Conservation (phyloP, 2,113 vertebrate genomes). For the Entelurus aequoreus region DNA sequence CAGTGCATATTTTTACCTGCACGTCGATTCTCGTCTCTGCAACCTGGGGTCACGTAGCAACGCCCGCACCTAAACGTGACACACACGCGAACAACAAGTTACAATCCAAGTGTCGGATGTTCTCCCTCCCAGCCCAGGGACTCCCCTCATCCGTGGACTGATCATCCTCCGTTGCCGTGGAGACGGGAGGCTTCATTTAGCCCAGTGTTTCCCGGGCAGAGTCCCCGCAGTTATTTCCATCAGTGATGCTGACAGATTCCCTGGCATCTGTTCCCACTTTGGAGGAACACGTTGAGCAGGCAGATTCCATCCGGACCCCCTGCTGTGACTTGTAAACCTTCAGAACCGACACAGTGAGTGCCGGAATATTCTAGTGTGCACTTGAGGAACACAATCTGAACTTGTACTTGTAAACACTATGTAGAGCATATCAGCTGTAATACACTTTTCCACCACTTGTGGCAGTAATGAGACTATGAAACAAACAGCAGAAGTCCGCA, state of each 20-base stretch:
- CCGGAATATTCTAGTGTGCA: constrained; percentile 10
- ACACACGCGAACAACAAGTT: too few relatives aligned
- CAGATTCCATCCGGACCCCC: constrained; percentile 23
- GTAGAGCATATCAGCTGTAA: too few relatives aligned
- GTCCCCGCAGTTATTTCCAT: constrained; percentile 54
- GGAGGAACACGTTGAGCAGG: constrained; percentile 31
- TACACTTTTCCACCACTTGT: too few relatives aligned
- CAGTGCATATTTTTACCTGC: too few relatives aligned
- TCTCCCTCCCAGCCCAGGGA: constrained; percentile 3
- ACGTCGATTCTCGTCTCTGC: too few relatives aligned
- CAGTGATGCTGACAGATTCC: constrained; percentile 49
- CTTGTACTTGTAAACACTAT: too few relatives aligned
- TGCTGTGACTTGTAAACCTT: constrained; percentile 29
- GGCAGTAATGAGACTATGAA: too few relatives aligned
- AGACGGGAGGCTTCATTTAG: constrained; percentile 53
- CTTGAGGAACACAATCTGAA: background rate
- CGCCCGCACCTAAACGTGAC: too few relatives aligned
- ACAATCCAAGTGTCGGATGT: too few relatives aligned
- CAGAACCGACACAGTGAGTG: constrained; percentile 17
- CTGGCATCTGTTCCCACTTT: constrained; percentile 30
- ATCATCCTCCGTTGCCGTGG: constrained; percentile 48
- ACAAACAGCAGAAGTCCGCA: too few relatives aligned
- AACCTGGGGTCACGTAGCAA: too few relatives aligned
- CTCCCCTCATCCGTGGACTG: constrained; percentile 18
- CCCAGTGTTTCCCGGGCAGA: constrained; percentile 33